Evolutionary conservation across 2,113 vertebrate species (phyloP).

Genomic region (Dasyurus viverrinus): DNA sequence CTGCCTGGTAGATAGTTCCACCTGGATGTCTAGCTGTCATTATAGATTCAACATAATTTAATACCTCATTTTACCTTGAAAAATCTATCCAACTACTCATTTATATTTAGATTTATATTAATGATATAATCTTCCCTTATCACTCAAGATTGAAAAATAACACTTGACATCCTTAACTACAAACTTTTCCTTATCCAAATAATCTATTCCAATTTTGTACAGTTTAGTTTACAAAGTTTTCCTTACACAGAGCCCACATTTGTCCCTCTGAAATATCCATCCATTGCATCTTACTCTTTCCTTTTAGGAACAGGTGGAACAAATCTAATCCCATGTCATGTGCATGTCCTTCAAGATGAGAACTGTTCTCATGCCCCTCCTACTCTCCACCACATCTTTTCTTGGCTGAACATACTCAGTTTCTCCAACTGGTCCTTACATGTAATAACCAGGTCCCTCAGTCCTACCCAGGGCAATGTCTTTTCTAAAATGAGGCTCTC

Average conservation of each 20-base stretch:
- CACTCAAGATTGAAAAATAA: neutral
- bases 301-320: neutral
- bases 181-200: neutral
- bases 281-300: neutral
- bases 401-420: neutral
- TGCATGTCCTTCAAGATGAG: neutral
- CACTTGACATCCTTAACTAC: neutral
- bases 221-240: neutral
- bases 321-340: neutral
- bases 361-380: neutral
- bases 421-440: neutral
- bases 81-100: neutral
- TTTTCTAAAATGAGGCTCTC: neutral
- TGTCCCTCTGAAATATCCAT: neutral
- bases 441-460: neutral
- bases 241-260: neutral
- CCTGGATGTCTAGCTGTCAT: neutral
- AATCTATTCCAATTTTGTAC: neutral
- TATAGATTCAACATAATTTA: neutral
- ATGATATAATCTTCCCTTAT: neutral
- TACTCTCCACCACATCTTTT: neutral
- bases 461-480: neutral
- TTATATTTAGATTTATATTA: neutral
- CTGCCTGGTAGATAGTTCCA: neutral
- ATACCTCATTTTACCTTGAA: neutral